phyloP scores from a whole-genome alignment of 2,113 vertebrate species.

The Peromyscus polionotus region DNA sequence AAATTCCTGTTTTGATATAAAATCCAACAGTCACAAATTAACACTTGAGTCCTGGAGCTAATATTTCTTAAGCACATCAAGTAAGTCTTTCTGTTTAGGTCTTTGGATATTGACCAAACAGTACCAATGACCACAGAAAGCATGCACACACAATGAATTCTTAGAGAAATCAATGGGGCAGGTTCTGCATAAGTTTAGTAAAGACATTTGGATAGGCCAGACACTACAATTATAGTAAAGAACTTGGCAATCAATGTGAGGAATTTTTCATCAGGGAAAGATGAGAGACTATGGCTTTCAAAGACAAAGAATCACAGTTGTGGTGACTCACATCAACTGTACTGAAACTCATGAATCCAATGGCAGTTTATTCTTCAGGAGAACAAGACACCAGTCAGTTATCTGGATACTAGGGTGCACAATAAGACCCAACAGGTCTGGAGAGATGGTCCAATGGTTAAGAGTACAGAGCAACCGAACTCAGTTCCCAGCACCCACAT shows the following conservation, averaged over 20 bases:
- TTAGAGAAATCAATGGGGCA: neutral
- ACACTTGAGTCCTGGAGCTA: neutral
- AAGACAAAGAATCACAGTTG: neutral
- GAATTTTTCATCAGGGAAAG: neutral
- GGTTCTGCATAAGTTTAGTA: neutral
- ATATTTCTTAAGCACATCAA: neutral
- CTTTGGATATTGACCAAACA: neutral
- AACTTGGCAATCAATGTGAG: neutral
- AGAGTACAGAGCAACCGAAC: neutral
- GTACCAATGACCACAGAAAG: neutral
- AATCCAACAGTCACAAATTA: slow-evolving; percentile 11
- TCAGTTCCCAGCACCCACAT: neutral
- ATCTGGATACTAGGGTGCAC: neutral
- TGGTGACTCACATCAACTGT: neutral
- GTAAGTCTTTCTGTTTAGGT: neutral
- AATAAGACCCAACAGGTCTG: neutral
- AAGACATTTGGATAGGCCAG: neutral
- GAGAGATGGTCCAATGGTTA: neutral
- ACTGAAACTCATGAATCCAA: neutral
- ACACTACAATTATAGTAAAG: neutral
- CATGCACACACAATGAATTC: neutral
- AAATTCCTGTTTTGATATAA: neutral
- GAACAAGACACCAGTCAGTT: neutral
- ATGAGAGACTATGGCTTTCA: neutral
- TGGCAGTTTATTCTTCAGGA: neutral